These are phyloP conservation scores for Napeogenes inachia DNA, from an alignment of 2,888 invertebrate genomes.

Conservation along the genomic window DNA sequence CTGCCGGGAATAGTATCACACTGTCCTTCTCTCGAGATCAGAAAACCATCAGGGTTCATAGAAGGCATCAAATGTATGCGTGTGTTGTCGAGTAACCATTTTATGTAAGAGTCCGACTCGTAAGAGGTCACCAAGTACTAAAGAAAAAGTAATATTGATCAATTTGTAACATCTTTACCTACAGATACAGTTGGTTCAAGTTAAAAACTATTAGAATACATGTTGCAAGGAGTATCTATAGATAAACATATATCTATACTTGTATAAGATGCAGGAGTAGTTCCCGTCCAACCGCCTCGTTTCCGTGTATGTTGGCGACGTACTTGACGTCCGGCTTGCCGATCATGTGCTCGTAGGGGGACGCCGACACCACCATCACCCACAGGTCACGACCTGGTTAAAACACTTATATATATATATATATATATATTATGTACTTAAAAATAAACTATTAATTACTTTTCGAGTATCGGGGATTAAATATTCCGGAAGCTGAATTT, in stretches of 20 bases:
- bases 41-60: slow-evolving; percentile 99
- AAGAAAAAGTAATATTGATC: slow-evolving; percentile 43
- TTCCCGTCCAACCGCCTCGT: slow-evolving; percentile 97
- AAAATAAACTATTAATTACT: too few species aligned
- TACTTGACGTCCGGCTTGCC: slow-evolving; percentile 99
- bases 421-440: too few species aligned
- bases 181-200: too few species aligned
- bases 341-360: slow-evolving; percentile 93
- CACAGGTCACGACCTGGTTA: slow-evolving; percentile 88
- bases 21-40: slow-evolving; percentile 91
- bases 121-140: slow-evolving; percentile 91
- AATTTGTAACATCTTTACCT: neutral
- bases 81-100: slow-evolving; percentile 95
- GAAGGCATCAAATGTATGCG: slow-evolving; percentile 97
- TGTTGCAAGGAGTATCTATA: too few species aligned
- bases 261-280: slow-evolving; percentile 93
- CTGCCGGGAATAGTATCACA: slow-evolving; percentile 93
- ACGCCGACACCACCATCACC: slow-evolving; percentile 95
- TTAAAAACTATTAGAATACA: too few species aligned
- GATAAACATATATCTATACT: slow-evolving; percentile 53
- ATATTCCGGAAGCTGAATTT: too few species aligned
- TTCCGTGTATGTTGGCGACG: slow-evolving; percentile 98
- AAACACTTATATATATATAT: neutral
- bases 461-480: too few species aligned
- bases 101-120: slow-evolving; percentile 88